phyloP scores from a whole-genome alignment of 2,888 invertebrate species.

The Pammene aurita region DNA sequence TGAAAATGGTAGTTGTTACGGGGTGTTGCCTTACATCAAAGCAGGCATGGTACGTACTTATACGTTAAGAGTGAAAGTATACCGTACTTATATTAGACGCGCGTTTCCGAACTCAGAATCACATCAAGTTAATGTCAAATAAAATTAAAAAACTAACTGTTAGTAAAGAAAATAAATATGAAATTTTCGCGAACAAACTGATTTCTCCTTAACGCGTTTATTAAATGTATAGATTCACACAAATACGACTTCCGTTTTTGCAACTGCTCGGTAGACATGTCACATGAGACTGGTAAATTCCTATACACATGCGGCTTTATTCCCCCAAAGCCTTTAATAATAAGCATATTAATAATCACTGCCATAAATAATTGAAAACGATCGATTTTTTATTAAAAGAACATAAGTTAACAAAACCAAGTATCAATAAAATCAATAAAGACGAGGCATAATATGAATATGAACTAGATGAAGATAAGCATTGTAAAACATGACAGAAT shows the following conservation, averaged over 20 bases:
- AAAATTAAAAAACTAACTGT: too few relatives aligned
- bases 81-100: too few relatives aligned
- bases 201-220: background rate
- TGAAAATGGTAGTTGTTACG: too few relatives aligned
- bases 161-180: too few relatives aligned
- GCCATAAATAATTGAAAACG: conserved; percentile 44
- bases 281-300: background rate
- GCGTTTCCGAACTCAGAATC: too few relatives aligned
- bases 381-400: conserved; percentile 47
- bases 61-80: too few relatives aligned
- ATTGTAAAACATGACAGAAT: conserved; percentile 45
- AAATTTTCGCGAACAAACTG: too few relatives aligned
- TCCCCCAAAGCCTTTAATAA: conserved; percentile 37
- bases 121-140: too few relatives aligned
- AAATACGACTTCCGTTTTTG: conserved; percentile 30
- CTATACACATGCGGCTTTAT: conserved; percentile 6
- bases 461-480: conserved; percentile 46
- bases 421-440: conserved; percentile 47
- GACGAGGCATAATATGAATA: conserved; percentile 43
- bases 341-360: conserved; percentile 45
- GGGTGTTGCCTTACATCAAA: too few relatives aligned
- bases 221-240: conserved; percentile 3
- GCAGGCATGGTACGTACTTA: too few relatives aligned
- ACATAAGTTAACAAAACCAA: conserved; percentile 46
- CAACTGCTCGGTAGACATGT: background rate